A percentile compares a stretch with the other conserved stretches of the same genome.
phyloP scores from a whole-genome alignment of 2,888 invertebrate species.

The Marronus borbonicus region DNA sequence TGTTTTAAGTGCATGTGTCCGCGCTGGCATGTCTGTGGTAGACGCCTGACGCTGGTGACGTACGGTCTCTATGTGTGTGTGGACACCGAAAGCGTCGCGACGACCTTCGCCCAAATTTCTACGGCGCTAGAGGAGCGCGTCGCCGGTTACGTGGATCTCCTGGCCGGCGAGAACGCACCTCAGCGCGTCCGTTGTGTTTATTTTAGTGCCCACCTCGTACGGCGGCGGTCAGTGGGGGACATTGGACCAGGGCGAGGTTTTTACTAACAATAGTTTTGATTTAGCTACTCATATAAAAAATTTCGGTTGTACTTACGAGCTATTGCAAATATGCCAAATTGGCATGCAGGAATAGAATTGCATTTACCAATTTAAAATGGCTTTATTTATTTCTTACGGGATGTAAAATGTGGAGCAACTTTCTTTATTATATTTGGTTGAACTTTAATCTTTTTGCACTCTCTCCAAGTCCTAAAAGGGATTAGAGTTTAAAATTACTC shows the following conservation, averaged over 20 bases:
- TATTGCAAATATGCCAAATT: too few relatives aligned
- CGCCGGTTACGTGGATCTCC: conserved; percentile 29
- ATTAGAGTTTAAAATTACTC: too few relatives aligned
- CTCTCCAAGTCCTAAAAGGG: too few relatives aligned
- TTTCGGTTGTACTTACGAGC: not conserved
- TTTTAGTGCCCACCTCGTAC: conserved; percentile 24
- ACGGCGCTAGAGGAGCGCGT: conserved; percentile 27
- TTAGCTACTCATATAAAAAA: not conserved
- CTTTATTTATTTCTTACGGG: too few relatives aligned
- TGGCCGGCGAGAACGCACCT: conserved; percentile 19
- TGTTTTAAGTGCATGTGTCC: conserved; percentile 36
- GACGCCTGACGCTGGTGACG: conserved; percentile 14
- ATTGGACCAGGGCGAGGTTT: conserved; percentile 36
- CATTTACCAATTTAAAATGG: too few relatives aligned
- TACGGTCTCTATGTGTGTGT: not conserved
- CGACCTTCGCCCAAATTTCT: conserved; percentile 45
- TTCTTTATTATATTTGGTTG: too few relatives aligned
- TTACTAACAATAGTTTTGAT: conserved; percentile 14
- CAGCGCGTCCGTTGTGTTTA: conserved; percentile 29
- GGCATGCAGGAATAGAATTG: too few relatives aligned
- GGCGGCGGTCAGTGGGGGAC: conserved; percentile 27
- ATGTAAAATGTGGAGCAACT: too few relatives aligned
- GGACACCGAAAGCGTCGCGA: conserved; percentile 20
- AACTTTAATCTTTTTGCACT: too few relatives aligned
- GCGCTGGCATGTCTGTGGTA: conserved; percentile 13